Base-by-base conservation (phyloP, 2,888 invertebrate genomes). In the Limnephilus lunatus region DNA sequence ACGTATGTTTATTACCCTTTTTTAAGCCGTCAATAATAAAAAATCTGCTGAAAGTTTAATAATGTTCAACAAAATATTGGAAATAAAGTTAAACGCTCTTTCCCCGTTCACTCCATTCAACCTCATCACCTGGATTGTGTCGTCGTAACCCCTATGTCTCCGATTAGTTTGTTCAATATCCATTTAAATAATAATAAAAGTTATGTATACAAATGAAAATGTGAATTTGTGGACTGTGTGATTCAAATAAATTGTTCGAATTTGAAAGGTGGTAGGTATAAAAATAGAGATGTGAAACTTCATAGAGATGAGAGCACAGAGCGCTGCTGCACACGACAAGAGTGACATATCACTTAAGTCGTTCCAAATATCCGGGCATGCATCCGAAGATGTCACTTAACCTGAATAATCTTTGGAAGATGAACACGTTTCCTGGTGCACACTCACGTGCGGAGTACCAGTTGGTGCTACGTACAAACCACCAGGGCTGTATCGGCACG, bases 351-450 rank as follows among this genome's bases (percentile, higher is more conserved):
- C 85, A 86, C 44, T 86, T 86, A 86, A 44, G 85, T 44, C n/a
- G 85, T 35, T 25, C 85, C 85, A 86, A 86, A 86, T 86, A 86
- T 86, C 85, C 44, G 85, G 44, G 85, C 44, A 44, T n/a, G 48
- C 85, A 44, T 44, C 44, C 35, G 14, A 44, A 44, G 85, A 86
- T n/a, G 44, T 44, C 85, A 39, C 85, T 86, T 86, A 44, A 86
- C 85, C 83, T 39, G 83, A 25, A 83, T 83, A 83, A 83, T 83
- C 83, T 83, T 19, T 83, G 83, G 83, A 32, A 83, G 83, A 83
- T 83, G 83, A 83, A 83, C 35, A 83, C 32, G 83, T 83, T 83
- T 83, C 35, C 9, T 32, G 32, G 32, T 32, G 83, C 83, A 68
- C 68, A 25, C 68, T n/a, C 68, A 68, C 68, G 9, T n/a, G n/a